Percentiles rank a stretch among this genome's conserved stretches.
phyloP scores from a whole-genome alignment of 2,888 invertebrate genomes.

The Sialis lutaria region DNA sequence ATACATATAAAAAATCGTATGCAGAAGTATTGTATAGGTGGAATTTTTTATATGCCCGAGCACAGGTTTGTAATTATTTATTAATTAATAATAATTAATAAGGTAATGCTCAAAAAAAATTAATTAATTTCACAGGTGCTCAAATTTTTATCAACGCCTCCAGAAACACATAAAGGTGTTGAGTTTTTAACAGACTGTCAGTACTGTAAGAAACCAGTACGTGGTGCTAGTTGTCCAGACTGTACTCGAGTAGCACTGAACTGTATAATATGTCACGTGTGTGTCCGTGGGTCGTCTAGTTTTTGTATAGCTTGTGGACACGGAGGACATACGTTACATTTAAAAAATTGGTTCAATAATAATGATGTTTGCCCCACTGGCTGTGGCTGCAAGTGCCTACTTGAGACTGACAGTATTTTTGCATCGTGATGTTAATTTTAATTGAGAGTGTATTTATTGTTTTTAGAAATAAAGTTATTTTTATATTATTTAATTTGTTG shows the following conservation, averaged over 20 bases:
- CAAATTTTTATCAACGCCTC: conserved; percentile 33
- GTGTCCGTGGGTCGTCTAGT: conserved; percentile 69
- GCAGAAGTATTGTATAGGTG: conserved; percentile 78
- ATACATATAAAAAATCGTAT: conserved; percentile 72
- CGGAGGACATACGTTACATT: conserved; percentile 76
- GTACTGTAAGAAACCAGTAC: conserved; percentile 45
- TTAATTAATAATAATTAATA: not conserved
- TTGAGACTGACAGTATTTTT: conserved; percentile 41
- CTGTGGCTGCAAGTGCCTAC: conserved; percentile 79
- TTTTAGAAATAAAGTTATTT: too few species aligned
- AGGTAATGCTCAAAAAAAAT: too few species aligned
- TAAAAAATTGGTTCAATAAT: conserved; percentile 65
- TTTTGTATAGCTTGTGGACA: conserved; percentile 85
- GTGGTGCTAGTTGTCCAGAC: conserved; percentile 47
- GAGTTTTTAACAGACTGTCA: conserved; percentile 60
- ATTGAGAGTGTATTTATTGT: too few species aligned
- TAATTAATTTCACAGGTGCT: conserved; percentile 27
- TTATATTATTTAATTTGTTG: too few species aligned
- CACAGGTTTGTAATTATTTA: conserved; percentile 26
- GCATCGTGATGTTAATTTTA: conserved; percentile 17
- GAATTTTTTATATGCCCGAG: conserved; percentile 61
- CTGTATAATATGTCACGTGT: conserved; percentile 72
- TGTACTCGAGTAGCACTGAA: conserved; percentile 62
- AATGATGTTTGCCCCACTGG: conserved; percentile 75
- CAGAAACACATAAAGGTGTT: conserved; percentile 36